A percentile compares a stretch with the other conserved stretches of the same genome.
These are phyloP conservation scores for Bambusicola thoracicus DNA, from an alignment of 2,113 vertebrate species.

Conservation along the genomic window DNA sequence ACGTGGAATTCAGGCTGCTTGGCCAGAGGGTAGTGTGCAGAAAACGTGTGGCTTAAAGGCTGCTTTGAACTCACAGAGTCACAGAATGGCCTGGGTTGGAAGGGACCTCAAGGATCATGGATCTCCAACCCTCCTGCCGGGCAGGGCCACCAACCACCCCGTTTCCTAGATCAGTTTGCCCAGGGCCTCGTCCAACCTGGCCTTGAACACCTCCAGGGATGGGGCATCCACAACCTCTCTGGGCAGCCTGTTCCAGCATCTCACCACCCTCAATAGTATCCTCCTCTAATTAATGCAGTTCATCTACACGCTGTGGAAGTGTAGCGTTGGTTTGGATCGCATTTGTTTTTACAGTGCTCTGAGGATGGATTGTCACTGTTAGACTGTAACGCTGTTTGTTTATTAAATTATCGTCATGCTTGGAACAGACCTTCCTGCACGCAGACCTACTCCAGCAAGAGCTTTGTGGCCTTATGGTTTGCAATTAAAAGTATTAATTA, in stretches of 20 bases:
- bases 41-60: slow-evolving; percentile 37
- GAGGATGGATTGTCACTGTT: not conserved
- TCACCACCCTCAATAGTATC: not conserved
- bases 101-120: too few relatives aligned
- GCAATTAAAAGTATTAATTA: not conserved
- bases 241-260: too few relatives aligned
- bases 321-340: slow-evolving; percentile 24
- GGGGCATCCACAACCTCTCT: too few relatives aligned
- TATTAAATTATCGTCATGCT: not conserved
- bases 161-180: too few relatives aligned
- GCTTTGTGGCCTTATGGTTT: not conserved
- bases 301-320: not conserved
- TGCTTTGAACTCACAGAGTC: slow-evolving; percentile 23
- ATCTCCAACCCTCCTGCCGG: too few relatives aligned
- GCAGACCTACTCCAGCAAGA: not conserved
- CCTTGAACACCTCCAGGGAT: too few relatives aligned
- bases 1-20: slow-evolving; percentile 18
- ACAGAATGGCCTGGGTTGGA: too few relatives aligned
- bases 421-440: not conserved
- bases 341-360: not conserved
- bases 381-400: not conserved
- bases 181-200: too few relatives aligned
- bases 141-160: too few relatives aligned
- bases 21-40: not conserved
- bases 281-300: slow-evolving; percentile 48